Percentiles rank a stretch among this genome's conserved stretches.
phyloP scores from a whole-genome alignment of 2,888 invertebrate genomes.

The Melanchra persicariae region DNA sequence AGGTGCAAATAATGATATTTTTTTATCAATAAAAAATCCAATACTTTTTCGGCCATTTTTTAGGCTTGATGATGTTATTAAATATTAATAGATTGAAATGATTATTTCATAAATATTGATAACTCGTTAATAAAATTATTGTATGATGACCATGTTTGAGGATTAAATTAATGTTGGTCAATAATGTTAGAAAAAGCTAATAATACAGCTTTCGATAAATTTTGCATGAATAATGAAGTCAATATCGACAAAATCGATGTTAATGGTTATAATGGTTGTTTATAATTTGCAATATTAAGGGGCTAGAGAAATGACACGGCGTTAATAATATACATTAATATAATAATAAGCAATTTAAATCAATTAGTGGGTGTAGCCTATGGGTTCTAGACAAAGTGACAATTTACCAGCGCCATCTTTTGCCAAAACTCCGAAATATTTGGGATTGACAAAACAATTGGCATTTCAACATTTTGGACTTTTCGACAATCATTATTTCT shows the following conservation, averaged over 20 bases:
- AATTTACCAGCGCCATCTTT: too few relatives aligned
- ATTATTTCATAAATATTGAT: constrained; percentile 66
- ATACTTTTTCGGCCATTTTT: constrained; percentile 72
- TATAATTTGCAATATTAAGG: constrained; percentile 5
- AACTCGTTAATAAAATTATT: constrained; percentile 59
- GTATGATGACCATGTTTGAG: constrained; percentile 47
- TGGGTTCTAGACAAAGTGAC: too few relatives aligned
- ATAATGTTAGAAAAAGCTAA: constrained; percentile 50
- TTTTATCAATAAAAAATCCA: constrained; percentile 75
- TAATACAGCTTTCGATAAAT: constrained; percentile 34
- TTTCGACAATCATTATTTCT: too few relatives aligned
- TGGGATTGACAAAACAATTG: too few relatives aligned
- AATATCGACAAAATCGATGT: constrained; percentile 20
- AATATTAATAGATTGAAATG: constrained; percentile 71
- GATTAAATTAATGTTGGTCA: constrained; percentile 44
- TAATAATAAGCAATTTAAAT: constrained; percentile 8
- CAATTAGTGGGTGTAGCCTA: neutral
- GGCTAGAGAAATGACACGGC: constrained; percentile 27
- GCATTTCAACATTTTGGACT: too few relatives aligned
- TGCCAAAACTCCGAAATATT: too few relatives aligned
- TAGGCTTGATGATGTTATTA: constrained; percentile 77
- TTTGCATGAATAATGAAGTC: constrained; percentile 32
- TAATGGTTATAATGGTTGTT: constrained; percentile 12
- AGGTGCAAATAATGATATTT: constrained; percentile 86
- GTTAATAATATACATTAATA: constrained; percentile 13